These are phyloP conservation scores for Serripes groenlandicus DNA, from an alignment of 2,888 invertebrate species.

Conservation along the genomic window DNA sequence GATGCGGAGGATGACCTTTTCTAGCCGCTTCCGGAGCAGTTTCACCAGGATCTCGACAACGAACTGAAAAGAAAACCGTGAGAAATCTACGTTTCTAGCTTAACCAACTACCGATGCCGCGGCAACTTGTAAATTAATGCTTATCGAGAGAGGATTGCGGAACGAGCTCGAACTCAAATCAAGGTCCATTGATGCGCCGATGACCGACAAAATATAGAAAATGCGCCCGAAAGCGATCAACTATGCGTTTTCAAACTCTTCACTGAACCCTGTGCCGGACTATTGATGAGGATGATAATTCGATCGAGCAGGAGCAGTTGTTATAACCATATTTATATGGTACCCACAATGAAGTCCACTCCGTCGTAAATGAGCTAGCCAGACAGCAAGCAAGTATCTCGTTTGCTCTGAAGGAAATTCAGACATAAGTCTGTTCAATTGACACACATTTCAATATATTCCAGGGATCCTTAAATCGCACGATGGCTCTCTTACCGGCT, in stretches of 20 bases:
- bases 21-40: too few relatives aligned
- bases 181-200: too few relatives aligned
- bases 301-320: background rate
- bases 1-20: too few relatives aligned
- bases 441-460: background rate
- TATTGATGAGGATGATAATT: background rate
- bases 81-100: too few relatives aligned
- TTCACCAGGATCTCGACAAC: too few relatives aligned
- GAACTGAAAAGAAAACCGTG: too few relatives aligned
- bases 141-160: too few relatives aligned
- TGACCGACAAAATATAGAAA: too few relatives aligned
- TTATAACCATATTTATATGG: background rate
- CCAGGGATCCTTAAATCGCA: background rate
- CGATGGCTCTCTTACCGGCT: background rate
- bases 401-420: background rate
- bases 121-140: too few relatives aligned
- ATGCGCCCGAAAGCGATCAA: background rate
- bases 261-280: background rate
- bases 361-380: background rate
- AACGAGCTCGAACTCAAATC: too few relatives aligned
- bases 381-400: conserved; percentile 3
- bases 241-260: background rate
- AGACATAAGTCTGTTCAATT: background rate
- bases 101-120: too few relatives aligned
- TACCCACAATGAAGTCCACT: background rate